Evolutionary conservation across 2,888 invertebrate species (phyloP), one percentile per base, ranked within the genome.

Genomic region (Acrobasis repandana): DNA sequence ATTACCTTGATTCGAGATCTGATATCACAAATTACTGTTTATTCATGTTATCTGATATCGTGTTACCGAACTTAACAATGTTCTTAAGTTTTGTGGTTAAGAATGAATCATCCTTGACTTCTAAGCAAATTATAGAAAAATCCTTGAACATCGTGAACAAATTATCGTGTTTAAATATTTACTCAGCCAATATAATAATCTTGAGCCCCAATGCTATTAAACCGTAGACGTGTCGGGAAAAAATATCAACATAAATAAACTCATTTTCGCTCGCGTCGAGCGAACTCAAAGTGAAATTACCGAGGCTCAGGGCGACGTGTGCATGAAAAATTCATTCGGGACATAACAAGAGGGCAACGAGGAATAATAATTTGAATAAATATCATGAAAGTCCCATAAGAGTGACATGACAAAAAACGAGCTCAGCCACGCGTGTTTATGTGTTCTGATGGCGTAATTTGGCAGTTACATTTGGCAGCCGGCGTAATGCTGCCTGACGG

Each of bases 331-430:
- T 92, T 92, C 90, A 92, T 92, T 85, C 80, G 77, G 74, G 77
- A 83, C 85, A 84, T 83, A 88, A 88, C 88, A 86, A 85, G 87
- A 85, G 90, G 87, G 90, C 82, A 89, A 78, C 80, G 83, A 77
- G 79, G 85, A 85, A 83, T 87, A 85, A 90, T 89, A 89, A 91
- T 90, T 91, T 91, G 88, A 91, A 92, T 91, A 91, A 90, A 91
- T 89, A 90, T 89, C 81, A 87, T 83, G 68, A 76, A 72, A 70
- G 72, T 75, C 76, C 77, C 84, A 82, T 76, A 80, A 82, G 76
- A 73, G 80, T 83, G 86, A 86, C 82, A 82, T 85, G 89, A 90
- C 90, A 88, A 88, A 86, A 84, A 84, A 83, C 79, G 79, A 71
- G 80, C 71, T 75, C 89, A 88, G 80, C 83, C 86, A 80, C 76